Conservation (phyloP, 2,797 vertebrate species). For the Microtus californicus region DNA sequence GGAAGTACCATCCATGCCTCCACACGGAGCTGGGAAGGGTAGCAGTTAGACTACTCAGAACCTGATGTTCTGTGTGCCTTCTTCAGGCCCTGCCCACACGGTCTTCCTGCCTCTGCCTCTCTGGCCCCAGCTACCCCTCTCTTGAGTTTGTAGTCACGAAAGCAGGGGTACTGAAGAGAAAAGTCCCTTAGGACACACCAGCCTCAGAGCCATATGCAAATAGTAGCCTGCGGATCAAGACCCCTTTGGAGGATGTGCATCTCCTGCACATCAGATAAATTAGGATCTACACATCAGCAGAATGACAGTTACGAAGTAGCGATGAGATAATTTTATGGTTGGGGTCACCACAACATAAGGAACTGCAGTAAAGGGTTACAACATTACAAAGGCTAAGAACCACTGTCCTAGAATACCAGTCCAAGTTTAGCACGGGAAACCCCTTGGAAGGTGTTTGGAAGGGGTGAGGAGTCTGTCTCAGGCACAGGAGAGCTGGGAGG, state of each 20-base stretch:
- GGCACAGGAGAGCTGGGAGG: background rate
- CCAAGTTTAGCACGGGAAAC: background rate
- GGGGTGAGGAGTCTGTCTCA: background rate
- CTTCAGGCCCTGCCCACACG: background rate
- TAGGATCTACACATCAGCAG: background rate
- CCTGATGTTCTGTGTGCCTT: background rate
- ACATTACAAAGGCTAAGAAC: background rate
- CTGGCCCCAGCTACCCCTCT: background rate
- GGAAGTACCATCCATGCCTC: background rate
- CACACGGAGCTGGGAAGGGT: background rate
- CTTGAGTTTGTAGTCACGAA: background rate
- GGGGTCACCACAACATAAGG: background rate
- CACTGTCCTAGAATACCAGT: background rate
- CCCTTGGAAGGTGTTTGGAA: background rate
- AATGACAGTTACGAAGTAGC: background rate
- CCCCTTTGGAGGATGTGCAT: background rate
- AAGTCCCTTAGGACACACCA: background rate
- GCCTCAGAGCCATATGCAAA: background rate
- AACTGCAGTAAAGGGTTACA: background rate
- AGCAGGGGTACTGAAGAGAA: background rate
- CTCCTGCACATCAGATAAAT: background rate
- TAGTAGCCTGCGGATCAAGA: background rate
- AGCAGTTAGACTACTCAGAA: background rate
- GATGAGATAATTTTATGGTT: background rate
- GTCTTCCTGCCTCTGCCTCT: background rate